A percentile compares a stretch with the other conserved stretches of the same genome.
phyloP scores from a whole-genome alignment of 2,888 invertebrate genomes.

The Choristoneura rosaceana region DNA sequence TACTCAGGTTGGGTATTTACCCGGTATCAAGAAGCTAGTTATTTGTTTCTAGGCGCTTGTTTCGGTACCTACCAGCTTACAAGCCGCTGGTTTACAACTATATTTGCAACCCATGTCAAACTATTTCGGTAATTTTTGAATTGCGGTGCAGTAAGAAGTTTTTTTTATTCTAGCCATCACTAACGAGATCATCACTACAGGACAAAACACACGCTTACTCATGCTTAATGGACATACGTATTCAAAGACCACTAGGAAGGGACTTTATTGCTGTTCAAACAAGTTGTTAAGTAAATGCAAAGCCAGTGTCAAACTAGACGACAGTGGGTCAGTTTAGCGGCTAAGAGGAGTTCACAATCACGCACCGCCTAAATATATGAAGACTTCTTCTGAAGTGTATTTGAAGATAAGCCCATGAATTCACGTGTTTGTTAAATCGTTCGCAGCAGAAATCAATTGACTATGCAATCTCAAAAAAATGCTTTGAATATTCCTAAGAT shows the following conservation, averaged over 20 bases:
- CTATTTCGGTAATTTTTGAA: too few relatives aligned
- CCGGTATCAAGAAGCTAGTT: too few relatives aligned
- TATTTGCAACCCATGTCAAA: too few relatives aligned
- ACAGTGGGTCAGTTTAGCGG: conserved; percentile 18
- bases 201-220: conserved; percentile 8
- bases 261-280: conserved; percentile 35
- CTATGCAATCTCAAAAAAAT: too few relatives aligned
- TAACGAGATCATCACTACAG: conserved; percentile 24
- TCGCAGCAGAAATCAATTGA: too few relatives aligned
- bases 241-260: conserved; percentile 17
- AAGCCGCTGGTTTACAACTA: too few relatives aligned
- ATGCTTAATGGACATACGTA: conserved; percentile 35
- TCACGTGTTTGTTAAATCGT: too few relatives aligned
- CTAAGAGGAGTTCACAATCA: conserved; percentile 28
- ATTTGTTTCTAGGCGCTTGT: too few relatives aligned
- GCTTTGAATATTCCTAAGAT: too few relatives aligned
- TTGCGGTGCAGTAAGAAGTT: too few relatives aligned
- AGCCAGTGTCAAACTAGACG: conserved; percentile 32
- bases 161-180: background rate
- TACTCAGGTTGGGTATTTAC: too few relatives aligned
- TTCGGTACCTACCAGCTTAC: too few relatives aligned
- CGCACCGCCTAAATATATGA: conserved; percentile 30
- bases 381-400: conserved; percentile 3
- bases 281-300: conserved; percentile 22
- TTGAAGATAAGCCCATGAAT: background rate